Base-by-base conservation (phyloP, 2,888 invertebrate species). In the Brachypterus glaber region DNA sequence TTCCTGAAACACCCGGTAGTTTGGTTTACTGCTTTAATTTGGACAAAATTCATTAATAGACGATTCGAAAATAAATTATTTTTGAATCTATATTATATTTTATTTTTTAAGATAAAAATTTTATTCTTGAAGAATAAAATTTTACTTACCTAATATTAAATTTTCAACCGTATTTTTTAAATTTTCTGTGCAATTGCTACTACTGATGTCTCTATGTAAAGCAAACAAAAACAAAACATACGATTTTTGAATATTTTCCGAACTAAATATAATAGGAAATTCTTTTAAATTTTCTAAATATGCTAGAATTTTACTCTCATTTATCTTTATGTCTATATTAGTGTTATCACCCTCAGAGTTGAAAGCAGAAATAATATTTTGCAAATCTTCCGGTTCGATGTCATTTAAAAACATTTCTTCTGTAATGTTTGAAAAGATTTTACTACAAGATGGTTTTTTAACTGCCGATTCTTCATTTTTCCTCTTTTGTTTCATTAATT, bases 211-310 rank as follows among this genome's bases (percentile, higher is more conserved):
- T 35, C 40, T 51, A 32, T 54, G 51, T 17, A 64, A 38, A 7
- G 57, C 46, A 34, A 55, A 45, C 9, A 63, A 44, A 46, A 55
- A 58, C 11, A 61, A 33, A 4, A 60, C 45, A 17, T 51, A 43
- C 26, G 54, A 39, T 37, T 54, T 51, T 38, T 57, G 57, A 3
- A 52, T 32, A 13, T 46, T 34, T 31, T 47, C 43, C 25, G 48
- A 37, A 33, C 54, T 46, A 39, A 49, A 58, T 17, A 57, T 45
- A 13, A 60, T 39, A 2, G 60, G 61, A 34, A 62, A 43, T 16
- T 41, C 43, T 41, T 47, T 52, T 8, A 63, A 42, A 14, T 56
- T 40, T 26, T 53, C 44, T 17, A 63, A 41, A 38, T 52, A 49
- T 14, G 37, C 12, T 1, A 27, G 16, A 14, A 14, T 17, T 12